Conservation (phyloP, 2,888 invertebrate species). For the Netelia virgata region DNA sequence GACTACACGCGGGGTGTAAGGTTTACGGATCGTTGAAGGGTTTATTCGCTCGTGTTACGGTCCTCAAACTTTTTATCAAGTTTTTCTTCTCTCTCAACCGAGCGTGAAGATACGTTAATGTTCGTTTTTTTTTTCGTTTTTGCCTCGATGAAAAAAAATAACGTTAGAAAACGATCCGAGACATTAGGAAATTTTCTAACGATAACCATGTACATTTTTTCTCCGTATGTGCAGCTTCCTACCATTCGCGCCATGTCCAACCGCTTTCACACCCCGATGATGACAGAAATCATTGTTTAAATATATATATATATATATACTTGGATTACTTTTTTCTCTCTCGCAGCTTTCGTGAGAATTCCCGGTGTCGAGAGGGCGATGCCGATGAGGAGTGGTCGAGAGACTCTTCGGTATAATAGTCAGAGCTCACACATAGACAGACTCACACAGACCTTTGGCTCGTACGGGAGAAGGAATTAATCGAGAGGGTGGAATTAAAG, state of each 20-base stretch:
- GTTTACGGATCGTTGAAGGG: constrained; percentile 27
- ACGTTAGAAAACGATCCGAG: no score
- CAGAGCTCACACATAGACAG: neutral
- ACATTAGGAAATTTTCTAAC: neutral
- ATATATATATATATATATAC: neutral
- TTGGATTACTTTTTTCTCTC: constrained; percentile 60
- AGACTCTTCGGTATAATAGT: constrained; percentile 19
- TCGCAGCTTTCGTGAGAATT: constrained; percentile 64
- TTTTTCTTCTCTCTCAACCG: constrained; percentile 20
- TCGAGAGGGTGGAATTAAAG: constrained; percentile 49
- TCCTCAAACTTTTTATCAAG: neutral
- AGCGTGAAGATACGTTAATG: neutral
- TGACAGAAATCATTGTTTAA: constrained; percentile 36
- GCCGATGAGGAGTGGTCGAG: neutral
- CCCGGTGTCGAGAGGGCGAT: neutral
- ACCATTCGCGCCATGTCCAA: neutral
- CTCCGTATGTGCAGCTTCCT: neutral
- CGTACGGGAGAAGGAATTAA: constrained; percentile 36
- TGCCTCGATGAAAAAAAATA: neutral
- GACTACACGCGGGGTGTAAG: neutral
- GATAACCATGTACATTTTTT: neutral
- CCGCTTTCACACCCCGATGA: neutral
- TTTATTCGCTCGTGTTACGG: constrained; percentile 14
- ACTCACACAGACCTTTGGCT: neutral
- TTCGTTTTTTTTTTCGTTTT: neutral